These are phyloP conservation scores for Loriculus beryllinus DNA, from an alignment of 2,797 vertebrate species.

Conservation along the genomic window DNA sequence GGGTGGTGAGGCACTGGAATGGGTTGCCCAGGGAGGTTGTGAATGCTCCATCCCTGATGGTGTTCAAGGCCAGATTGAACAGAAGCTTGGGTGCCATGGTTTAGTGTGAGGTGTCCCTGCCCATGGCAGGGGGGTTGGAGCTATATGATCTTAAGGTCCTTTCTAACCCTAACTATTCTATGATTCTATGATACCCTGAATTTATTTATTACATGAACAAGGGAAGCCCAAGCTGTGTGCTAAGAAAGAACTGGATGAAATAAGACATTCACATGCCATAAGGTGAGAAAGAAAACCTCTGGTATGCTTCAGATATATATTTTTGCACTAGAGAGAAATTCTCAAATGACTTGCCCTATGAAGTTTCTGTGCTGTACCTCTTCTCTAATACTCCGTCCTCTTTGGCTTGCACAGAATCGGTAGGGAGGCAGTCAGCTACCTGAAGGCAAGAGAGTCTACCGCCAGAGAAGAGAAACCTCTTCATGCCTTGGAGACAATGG, in stretches of 20 bases:
- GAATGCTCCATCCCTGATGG: too few relatives aligned
- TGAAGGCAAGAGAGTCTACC: background rate
- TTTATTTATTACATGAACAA: background rate
- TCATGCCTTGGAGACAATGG: background rate
- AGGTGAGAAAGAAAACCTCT: background rate
- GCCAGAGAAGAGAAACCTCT: background rate
- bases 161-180: too few relatives aligned
- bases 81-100: too few relatives aligned
- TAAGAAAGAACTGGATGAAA: background rate
- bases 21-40: too few relatives aligned
- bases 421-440: background rate
- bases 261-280: fast-evolving
- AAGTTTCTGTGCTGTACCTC: background rate
- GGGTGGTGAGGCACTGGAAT: too few relatives aligned
- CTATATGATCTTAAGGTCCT: too few relatives aligned
- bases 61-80: too few relatives aligned
- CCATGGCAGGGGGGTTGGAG: too few relatives aligned
- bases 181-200: background rate
- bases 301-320: background rate
- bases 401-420: background rate
- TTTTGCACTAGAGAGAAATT: background rate
- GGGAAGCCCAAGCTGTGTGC: background rate
- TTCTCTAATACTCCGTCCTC: background rate
- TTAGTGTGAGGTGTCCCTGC: too few relatives aligned
- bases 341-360: background rate